A percentile compares a stretch with the other conserved stretches of the same genome.
These are phyloP conservation scores for Drosophila saltans DNA, from an alignment of 1,140 invertebrate species.

Conservation along the genomic window DNA sequence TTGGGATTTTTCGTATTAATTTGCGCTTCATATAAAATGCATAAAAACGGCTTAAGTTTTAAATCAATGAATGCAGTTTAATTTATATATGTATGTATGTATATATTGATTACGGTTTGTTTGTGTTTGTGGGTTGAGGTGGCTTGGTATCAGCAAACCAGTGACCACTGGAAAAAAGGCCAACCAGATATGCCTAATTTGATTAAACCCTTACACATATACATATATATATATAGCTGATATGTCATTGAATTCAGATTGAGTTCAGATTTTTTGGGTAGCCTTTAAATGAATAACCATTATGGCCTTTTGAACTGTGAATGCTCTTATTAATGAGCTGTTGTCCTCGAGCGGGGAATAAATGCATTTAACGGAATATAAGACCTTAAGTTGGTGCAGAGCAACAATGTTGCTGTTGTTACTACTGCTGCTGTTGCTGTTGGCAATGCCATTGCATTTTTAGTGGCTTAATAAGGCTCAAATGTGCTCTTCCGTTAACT, in stretches of 20 bases:
- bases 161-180: background rate
- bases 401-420: background rate
- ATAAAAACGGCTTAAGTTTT: conserved; percentile 63
- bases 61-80: conserved; percentile 44
- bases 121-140: conserved; percentile 10
- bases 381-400: conserved; percentile 23
- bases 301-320: conserved; percentile 11
- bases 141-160: conserved; percentile 15
- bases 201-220: background rate
- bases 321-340: conserved; percentile 18
- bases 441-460: conserved; percentile 33
- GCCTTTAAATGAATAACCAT: conserved; percentile 2
- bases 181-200: background rate
- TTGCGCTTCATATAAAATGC: conserved; percentile 44
- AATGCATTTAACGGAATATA: conserved; percentile 15
- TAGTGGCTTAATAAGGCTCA: conserved; percentile 64
- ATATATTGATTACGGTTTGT: conserved; percentile 30
- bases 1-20: conserved; percentile 45
- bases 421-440: background rate
- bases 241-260: background rate
- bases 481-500: conserved; percentile 70
- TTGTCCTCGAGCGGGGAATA: background rate
- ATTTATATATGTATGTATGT: background rate
- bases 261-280: background rate
- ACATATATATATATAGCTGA: background rate